phyloP scores from a whole-genome alignment of 2,888 invertebrate species.

The Papilio gigon region DNA sequence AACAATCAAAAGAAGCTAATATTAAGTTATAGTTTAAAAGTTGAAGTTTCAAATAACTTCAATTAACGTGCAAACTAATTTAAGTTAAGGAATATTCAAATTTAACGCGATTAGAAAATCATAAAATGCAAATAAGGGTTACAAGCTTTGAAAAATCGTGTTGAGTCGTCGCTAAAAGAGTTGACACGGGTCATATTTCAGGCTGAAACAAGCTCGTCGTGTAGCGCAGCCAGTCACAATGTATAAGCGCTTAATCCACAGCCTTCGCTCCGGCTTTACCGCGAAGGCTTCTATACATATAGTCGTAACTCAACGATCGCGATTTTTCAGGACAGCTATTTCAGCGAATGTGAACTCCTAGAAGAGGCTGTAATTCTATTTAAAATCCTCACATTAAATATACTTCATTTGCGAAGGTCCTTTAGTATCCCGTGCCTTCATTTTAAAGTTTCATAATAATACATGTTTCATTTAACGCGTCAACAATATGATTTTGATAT shows the following conservation, averaged over 20 bases:
- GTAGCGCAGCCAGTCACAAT: slow-evolving; percentile 23
- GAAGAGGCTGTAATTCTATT: too few relatives aligned
- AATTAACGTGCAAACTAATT: neutral
- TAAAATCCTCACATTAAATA: neutral
- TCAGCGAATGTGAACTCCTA: too few relatives aligned
- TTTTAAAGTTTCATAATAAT: slow-evolving; percentile 13
- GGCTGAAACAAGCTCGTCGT: slow-evolving; percentile 13
- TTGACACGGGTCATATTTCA: slow-evolving; percentile 29
- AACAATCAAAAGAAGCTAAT: neutral
- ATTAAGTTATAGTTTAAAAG: neutral
- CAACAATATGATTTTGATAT: neutral
- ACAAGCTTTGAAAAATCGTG: slow-evolving; percentile 2
- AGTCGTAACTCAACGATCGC: neutral
- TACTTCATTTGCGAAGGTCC: too few relatives aligned
- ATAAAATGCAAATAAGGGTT: slow-evolving; percentile 6
- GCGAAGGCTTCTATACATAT: neutral
- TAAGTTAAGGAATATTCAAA: neutral
- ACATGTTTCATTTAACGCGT: slow-evolving; percentile 9
- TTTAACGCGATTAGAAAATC: neutral
- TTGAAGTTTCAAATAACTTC: neutral
- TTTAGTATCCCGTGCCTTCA: slow-evolving; percentile 5
- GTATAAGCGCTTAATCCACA: slow-evolving; percentile 32
- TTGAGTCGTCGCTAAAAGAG: slow-evolving; percentile 13
- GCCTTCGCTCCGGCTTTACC: slow-evolving; percentile 19
- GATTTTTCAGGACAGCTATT: neutral